Evolutionary conservation across 2,113 vertebrate species (phyloP), one percentile per base, ranked within the genome.

Genomic region (Daphoenositta chrysoptera): DNA sequence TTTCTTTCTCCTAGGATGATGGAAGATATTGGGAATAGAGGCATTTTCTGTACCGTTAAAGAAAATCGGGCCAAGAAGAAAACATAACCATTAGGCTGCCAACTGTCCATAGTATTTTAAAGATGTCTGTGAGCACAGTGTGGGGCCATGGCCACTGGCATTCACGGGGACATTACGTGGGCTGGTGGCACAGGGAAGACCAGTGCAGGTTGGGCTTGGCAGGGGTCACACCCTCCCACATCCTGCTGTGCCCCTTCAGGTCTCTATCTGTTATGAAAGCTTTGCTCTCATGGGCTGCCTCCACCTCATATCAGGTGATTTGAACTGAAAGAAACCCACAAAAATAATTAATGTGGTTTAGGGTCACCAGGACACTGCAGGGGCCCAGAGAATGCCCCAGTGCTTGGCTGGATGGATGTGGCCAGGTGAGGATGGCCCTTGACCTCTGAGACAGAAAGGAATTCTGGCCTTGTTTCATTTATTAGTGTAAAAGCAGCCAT

Each of bases 121-220:
- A 68, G 30, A 3, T 50, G 18, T 30, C 60, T 64, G 31, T 58
- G 56, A 54, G 39, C 42, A 40, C 17, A 19, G 19, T 63, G 85
- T 82, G 61, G 39, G 44, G 24, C 60, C 4, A 3, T 37, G 44
- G 57, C 39, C 40, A 15, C 26, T 35, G 45, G 16, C 63, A 48
- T 72, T 69, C 58, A 21, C 0, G 0, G 45, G 57, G 63, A 31
- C 71, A 51, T 64, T 42, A 13, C 0, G 2, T 76, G 73, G 37
- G 27, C 45, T 83, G 66, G 31, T 86, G 71, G 79, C 60, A 44
- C 5, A 4, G 48, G 51, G 35, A 40, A 48, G 76, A 23, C 45
- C 57, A 15, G 24, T 56, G 35, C 3, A 33, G 88, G n/a, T 60
- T 7, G 44, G 79, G 75, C 44, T 92, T 9, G 6, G 39, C 22